phyloP scores from a whole-genome alignment of 2,113 vertebrate genomes.

The Cynoglossus semilaevis region DNA sequence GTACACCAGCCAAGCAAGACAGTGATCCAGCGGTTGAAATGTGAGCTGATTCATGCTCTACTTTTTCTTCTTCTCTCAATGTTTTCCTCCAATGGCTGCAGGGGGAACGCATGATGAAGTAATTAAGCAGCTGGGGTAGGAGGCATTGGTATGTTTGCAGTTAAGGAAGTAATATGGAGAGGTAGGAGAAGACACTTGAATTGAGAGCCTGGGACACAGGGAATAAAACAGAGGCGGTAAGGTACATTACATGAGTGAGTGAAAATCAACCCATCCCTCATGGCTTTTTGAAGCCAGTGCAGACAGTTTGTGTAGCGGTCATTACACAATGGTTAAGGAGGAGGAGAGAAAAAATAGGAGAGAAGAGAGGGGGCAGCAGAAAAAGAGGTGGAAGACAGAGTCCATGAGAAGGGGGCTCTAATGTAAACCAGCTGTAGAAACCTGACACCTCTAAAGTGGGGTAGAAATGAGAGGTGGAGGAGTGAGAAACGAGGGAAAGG shows the following conservation, averaged over 20 bases:
- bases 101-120: constrained; percentile 54
- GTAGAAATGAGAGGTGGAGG: constrained; percentile 62
- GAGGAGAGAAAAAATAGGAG: constrained; percentile 1
- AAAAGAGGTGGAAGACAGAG: constrained; percentile 16
- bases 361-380: constrained; percentile 22
- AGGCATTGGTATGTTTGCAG: constrained; percentile 12
- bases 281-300: constrained; percentile 43
- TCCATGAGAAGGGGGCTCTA: constrained; percentile 63
- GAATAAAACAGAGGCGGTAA: constrained; percentile 30
- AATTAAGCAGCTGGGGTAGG: constrained; percentile 49
- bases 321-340: constrained; percentile 61
- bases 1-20: constrained; percentile 39
- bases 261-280: constrained; percentile 40
- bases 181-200: constrained; percentile 17
- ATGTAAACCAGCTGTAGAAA: constrained; percentile 81
- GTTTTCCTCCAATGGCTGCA: constrained; percentile 38
- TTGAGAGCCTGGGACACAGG: not conserved
- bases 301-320: constrained; percentile 63
- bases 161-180: constrained; percentile 20
- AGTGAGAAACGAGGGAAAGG: constrained; percentile 63
- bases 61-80: constrained; percentile 41
- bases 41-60: constrained; percentile 54
- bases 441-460: constrained; percentile 71
- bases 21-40: constrained; percentile 63
- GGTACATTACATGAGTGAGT: constrained; percentile 39